These are phyloP conservation scores for Acrocyrtus sp. DNA, from an alignment of 2,888 invertebrate genomes.

Conservation along the genomic window DNA sequence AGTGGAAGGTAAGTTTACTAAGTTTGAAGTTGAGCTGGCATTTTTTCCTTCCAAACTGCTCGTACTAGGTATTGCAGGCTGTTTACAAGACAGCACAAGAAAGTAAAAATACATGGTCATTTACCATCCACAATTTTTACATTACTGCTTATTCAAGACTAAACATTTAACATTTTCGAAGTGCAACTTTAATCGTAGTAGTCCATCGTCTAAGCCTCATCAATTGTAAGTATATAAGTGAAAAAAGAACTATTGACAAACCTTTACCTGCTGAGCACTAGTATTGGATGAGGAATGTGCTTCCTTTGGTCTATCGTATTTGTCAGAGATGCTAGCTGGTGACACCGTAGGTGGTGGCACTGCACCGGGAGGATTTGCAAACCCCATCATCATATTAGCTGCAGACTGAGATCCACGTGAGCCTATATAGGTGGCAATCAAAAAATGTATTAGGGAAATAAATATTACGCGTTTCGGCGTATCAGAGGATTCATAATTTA, in stretches of 20 bases:
- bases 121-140: no score
- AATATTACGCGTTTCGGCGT: no score
- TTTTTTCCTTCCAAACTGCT: constrained; percentile 57
- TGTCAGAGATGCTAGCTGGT: constrained; percentile 56
- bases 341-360: constrained; percentile 61
- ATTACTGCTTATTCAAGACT: no score
- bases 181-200: no score
- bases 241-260: background rate
- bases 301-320: constrained; percentile 63
- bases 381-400: constrained; percentile 62
- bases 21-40: constrained; percentile 54
- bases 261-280: constrained; percentile 57
- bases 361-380: constrained; percentile 62
- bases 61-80: constrained; percentile 54
- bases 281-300: constrained; percentile 60
- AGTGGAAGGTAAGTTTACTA: constrained; percentile 51
- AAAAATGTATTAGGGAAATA: no score
- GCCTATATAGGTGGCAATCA: no score
- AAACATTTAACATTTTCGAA: no score
- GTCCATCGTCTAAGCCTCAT: background rate
- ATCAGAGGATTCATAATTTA: no score
- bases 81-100: constrained; percentile 43
- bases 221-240: background rate
- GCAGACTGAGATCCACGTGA: constrained; percentile 53
- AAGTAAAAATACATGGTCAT: no score